Evolutionary conservation across 2,888 invertebrate species (phyloP), one percentile per base, ranked within the genome.

Genomic region (Euspilapteryx auroguttella): DNA sequence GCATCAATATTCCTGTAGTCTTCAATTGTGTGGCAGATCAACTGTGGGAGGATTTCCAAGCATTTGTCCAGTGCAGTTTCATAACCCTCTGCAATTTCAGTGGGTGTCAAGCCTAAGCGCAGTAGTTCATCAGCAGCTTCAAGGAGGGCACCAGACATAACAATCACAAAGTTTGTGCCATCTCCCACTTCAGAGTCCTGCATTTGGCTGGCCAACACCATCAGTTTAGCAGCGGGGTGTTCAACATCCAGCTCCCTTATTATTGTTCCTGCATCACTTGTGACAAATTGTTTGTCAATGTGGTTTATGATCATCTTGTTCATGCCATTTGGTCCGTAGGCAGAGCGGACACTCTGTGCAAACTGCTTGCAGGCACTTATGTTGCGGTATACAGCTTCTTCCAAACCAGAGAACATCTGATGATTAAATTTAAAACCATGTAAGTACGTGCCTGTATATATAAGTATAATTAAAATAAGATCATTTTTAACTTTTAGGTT

Each of bases 231-330:
- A 21, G 98, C 99, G 21, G 99, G 99, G 66, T 99, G 99, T 58
- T 98, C 95, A 14, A 99, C 89, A 77, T 97, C 95, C 24, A 97
- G 65, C 58, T 97, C 95, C 37, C 89, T 83, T 43, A 99, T 89
- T 36, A 99, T 98, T 1, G 99, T 99, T 1, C 95, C 98, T 12
- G 98, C 99, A 79, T 99, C 99, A 58, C 94, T 98, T 1, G 99
- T 99, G 3, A 99, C 93, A 75, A 98, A 99, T 43, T 98, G 85
- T 55, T 99, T 99, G 51, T 97, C 97, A 40, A 99, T 82, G 57
- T 99, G 97, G 69, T 99, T 99, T 33, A 99, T 98, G 12, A 99
- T 89, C 92, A 99, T 97, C 79, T 99, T 99, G 66, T 99, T 99
- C 92, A 90, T 90, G 42, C 98, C 99, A 76, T 95, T 95, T 6